Conservation (phyloP, 2,888 invertebrate genomes). For the Brachypalpus laphriformis region DNA sequence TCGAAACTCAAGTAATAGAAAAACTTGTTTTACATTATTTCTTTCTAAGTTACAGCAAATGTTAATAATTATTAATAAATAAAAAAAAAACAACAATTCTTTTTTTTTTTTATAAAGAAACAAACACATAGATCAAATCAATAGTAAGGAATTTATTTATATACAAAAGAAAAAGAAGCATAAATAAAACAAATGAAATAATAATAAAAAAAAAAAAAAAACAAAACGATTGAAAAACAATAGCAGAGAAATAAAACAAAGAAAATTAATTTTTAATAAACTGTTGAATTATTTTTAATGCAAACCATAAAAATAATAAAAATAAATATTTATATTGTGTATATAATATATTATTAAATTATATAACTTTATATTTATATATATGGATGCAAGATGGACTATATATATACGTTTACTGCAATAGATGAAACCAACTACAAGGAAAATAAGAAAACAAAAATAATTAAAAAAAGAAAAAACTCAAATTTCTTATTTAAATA, state of each 20-base stretch:
- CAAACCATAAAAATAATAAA: slow-evolving; percentile 69
- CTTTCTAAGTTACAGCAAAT: slow-evolving; percentile 67
- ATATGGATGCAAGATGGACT: slow-evolving; percentile 66
- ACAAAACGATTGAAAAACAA: slow-evolving; percentile 52
- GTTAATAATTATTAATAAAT: slow-evolving; percentile 60
- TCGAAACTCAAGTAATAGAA: slow-evolving; percentile 52
- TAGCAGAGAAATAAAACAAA: slow-evolving; percentile 71
- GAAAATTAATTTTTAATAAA: slow-evolving; percentile 73
- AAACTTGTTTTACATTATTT: slow-evolving; percentile 62
- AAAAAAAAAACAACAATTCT: slow-evolving; percentile 6
- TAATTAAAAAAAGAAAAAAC: too few relatives aligned
- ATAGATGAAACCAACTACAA: slow-evolving; percentile 74
- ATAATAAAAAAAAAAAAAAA: slow-evolving; percentile 19
- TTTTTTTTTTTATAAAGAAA: slow-evolving; percentile 45
- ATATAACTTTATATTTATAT: slow-evolving; percentile 73
- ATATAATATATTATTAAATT: slow-evolving; percentile 73
- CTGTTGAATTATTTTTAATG: slow-evolving; percentile 74
- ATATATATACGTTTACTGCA: slow-evolving; percentile 70
- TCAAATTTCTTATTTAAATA: slow-evolving; percentile 68
- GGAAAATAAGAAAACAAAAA: slow-evolving; percentile 54
- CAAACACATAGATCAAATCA: slow-evolving; percentile 71
- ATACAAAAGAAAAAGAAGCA: slow-evolving; percentile 60
- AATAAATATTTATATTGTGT: slow-evolving; percentile 72
- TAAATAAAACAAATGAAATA: slow-evolving; percentile 48
- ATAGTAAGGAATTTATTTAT: slow-evolving; percentile 74